Evolutionary conservation across 2,797 vertebrate species (phyloP).

Genomic region (Orientallactaga sibirica): DNA sequence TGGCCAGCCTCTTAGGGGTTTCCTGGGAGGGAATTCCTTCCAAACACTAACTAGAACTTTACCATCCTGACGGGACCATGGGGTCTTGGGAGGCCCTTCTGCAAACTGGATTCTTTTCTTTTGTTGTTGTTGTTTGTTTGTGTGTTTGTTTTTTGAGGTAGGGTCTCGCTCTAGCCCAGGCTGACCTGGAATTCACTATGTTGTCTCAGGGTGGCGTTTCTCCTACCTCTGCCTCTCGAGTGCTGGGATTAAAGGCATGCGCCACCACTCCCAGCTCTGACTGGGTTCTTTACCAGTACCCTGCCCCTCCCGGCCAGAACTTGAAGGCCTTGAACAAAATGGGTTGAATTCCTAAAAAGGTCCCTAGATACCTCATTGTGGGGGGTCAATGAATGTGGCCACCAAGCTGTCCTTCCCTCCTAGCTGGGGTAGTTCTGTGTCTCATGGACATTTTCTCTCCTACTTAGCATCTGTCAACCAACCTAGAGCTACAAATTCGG

Average conservation of each 20-base stretch:
- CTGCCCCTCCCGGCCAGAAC: not conserved
- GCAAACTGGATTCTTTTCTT: not conserved
- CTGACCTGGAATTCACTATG: no score
- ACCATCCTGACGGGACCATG: not conserved
- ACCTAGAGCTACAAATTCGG: not conserved
- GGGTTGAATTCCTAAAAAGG: not conserved
- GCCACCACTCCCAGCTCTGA: no score
- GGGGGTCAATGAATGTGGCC: not conserved
- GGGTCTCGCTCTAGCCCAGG: no score
- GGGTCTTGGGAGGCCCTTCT: not conserved
- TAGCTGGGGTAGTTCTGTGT: not conserved
- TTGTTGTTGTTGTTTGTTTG: no score
- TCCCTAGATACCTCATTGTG: not conserved
- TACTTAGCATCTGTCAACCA: not conserved
- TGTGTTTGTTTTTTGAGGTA: no score
- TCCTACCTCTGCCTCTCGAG: no score
- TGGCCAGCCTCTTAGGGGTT: not conserved
- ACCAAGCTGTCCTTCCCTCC: not conserved
- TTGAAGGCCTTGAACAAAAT: not conserved
- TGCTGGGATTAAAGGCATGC: no score
- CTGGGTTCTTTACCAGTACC: not conserved
- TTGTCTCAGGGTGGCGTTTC: no score
- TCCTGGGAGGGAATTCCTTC: conserved; percentile 43
- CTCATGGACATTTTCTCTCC: not conserved
- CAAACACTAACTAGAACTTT: not conserved